Evolutionary conservation across 2,888 invertebrate species (phyloP).

Genomic region (Leucoma salicis): DNA sequence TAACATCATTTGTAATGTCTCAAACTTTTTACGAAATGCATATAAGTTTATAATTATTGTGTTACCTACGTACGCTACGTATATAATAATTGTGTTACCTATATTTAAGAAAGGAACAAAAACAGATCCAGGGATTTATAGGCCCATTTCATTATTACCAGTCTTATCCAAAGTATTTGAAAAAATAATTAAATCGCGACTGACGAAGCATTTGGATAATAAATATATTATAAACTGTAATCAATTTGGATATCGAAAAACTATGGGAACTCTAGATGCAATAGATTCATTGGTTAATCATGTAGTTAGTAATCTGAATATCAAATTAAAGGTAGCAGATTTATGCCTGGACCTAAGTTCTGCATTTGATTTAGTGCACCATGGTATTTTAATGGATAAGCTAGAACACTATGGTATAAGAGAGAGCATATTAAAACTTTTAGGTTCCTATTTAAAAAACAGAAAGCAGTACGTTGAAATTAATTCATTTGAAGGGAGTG

Average conservation of each 20-base stretch:
- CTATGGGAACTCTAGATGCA: background rate
- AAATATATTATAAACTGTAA: background rate
- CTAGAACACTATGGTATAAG: background rate
- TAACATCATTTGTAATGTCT: no score
- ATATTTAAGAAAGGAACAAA: background rate
- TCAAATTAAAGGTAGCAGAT: background rate
- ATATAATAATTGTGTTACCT: no score
- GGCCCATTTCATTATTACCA: constrained; percentile 1
- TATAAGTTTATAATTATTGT: no score
- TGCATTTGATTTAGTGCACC: no score
- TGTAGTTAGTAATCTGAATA: background rate
- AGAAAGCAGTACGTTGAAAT: background rate
- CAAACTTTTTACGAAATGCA: no score
- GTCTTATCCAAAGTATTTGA: constrained; percentile 1
- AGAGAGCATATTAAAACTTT: background rate
- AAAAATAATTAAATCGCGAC: background rate
- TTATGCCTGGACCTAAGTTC: background rate
- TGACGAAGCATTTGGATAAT: background rate
- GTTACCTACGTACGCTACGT: no score
- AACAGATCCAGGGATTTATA: background rate
- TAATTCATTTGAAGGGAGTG: background rate
- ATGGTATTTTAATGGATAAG: background rate
- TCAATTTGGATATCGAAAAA: background rate
- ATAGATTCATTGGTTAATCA: background rate
- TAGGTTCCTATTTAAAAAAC: background rate